phyloP scores from a whole-genome alignment of 23 tunicate genomes.

The Trididemnum nubilum region DNA sequence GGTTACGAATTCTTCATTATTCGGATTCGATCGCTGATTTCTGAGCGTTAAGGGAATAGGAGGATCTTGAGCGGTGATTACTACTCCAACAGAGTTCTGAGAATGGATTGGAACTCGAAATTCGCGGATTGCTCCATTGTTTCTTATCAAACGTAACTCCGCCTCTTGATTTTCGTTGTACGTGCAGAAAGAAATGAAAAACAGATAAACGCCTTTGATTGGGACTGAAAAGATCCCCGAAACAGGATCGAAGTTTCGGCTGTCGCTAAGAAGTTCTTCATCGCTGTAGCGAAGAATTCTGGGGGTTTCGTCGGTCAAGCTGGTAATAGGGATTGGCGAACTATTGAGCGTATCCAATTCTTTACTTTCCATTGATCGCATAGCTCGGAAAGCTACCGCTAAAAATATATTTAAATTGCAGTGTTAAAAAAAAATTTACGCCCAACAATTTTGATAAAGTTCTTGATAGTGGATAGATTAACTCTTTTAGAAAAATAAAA shows the following conservation, averaged over 20 bases:
- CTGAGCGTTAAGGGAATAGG: not conserved
- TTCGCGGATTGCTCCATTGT: not conserved
- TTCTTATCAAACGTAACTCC: not conserved
- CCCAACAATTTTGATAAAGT: too few relatives aligned
- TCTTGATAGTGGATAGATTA: too few relatives aligned
- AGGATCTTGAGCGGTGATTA: not conserved
- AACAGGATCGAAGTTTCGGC: not conserved
- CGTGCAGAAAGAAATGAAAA: conserved; percentile 14
- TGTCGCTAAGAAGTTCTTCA: not conserved
- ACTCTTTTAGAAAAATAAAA: too few relatives aligned
- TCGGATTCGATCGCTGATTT: not conserved
- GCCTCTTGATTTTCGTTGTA: not conserved
- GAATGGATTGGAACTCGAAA: conserved; percentile 8
- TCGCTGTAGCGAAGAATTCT: not conserved
- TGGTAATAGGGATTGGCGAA: too few relatives aligned
- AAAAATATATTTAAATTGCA: too few relatives aligned
- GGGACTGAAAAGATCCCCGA: conserved; percentile 24
- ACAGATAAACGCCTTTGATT: conserved; percentile 18
- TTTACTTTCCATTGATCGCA: not conserved
- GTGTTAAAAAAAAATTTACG: too few relatives aligned
- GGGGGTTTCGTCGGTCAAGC: not conserved
- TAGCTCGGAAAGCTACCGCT: not conserved
- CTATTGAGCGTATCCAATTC: not conserved
- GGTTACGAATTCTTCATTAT: not conserved
- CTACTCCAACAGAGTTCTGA: not conserved